phyloP scores from a whole-genome alignment of 2,113 vertebrate genomes.

The Sinocyclocheilus rhinocerous region DNA sequence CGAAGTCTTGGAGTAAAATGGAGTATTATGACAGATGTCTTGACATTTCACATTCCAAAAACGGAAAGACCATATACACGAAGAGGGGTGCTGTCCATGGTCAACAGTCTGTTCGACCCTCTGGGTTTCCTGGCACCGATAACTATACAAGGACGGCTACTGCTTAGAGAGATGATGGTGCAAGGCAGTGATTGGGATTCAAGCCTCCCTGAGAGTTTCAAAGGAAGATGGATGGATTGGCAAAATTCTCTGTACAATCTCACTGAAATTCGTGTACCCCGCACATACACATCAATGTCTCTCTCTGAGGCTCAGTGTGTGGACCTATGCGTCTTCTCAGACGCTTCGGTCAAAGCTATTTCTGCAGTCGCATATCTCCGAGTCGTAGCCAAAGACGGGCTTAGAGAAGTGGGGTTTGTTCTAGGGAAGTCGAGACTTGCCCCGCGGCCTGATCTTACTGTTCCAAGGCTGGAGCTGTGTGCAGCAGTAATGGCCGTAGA shows the following conservation, averaged over 20 bases:
- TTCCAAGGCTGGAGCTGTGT: too few species aligned
- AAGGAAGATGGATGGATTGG: too few species aligned
- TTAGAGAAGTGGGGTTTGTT: conserved; percentile 1
- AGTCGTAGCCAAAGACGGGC: background rate
- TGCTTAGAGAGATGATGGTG: conserved; percentile 12
- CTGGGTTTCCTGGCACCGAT: conserved; percentile 22
- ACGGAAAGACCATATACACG: conserved; percentile 15
- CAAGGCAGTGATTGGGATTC: background rate
- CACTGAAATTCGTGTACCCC: too few species aligned
- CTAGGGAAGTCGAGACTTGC: conserved; percentile 23
- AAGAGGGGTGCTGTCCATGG: conserved; percentile 21
- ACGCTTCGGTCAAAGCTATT: background rate
- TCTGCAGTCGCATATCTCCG: background rate
- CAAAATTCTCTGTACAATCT: too few species aligned
- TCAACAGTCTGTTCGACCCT: conserved; percentile 46
- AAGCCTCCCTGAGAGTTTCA: too few species aligned
- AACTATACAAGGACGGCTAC: conserved; percentile 16
- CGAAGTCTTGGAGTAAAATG: conserved; percentile 35
- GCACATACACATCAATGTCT: too few species aligned
- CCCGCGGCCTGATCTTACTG: background rate
- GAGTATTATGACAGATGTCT: conserved; percentile 27
- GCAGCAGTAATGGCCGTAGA: too few species aligned
- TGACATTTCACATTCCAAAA: conserved; percentile 35
- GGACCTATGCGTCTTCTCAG: background rate
- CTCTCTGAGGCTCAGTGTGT: background rate